phyloP scores from a whole-genome alignment of 2,113 vertebrate species.

The Apistogramma diplotaenia region DNA sequence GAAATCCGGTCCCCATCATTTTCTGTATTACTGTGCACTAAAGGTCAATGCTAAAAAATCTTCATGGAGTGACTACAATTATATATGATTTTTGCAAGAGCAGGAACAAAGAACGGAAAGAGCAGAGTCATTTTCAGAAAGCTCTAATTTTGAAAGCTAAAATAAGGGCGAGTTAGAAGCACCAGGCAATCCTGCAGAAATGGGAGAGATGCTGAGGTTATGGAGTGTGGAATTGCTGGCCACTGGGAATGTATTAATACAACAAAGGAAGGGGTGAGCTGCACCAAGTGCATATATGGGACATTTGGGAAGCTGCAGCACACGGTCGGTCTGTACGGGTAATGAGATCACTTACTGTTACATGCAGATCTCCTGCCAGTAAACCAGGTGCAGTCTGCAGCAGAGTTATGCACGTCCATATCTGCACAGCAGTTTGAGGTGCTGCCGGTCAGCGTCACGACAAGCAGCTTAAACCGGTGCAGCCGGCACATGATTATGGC shows the following conservation, averaged over 20 bases:
- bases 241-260: conserved; percentile 46
- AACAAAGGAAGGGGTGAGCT: conserved; percentile 17
- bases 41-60: conserved; percentile 80
- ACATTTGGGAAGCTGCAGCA: background rate
- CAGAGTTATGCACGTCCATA: background rate
- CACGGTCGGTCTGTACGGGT: background rate
- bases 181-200: conserved; percentile 73
- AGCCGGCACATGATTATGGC: too few relatives aligned
- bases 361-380: background rate
- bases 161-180: conserved; percentile 70
- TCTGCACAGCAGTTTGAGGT: background rate
- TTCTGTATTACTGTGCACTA: conserved; percentile 80
- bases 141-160: conserved; percentile 83
- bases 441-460: background rate
- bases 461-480: background rate
- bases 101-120: conserved; percentile 70
- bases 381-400: background rate
- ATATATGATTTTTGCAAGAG: conserved; percentile 87
- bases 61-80: conserved; percentile 83
- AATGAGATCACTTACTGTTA: background rate
- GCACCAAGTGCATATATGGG: background rate
- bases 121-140: conserved; percentile 82
- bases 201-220: conserved; percentile 60
- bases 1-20: conserved; percentile 76
- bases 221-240: conserved; percentile 29